Evolutionary conservation across 2,113 vertebrate genomes (phyloP).

Genomic region (Alouatta palliata): DNA sequence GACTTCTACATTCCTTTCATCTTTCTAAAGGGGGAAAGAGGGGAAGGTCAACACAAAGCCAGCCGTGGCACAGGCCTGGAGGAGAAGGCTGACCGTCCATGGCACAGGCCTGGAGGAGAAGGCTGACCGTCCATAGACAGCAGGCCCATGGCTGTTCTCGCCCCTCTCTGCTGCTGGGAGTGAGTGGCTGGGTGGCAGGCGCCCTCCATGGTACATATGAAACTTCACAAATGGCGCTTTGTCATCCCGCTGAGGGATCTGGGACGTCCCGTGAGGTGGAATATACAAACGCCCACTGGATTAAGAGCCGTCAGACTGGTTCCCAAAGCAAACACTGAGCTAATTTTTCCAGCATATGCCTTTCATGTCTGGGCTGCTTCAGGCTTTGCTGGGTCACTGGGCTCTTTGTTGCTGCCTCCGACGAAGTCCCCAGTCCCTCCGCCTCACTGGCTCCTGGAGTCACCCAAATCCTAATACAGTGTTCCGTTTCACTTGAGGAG

Average conservation of each 20-base stretch:
- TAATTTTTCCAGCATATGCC: slow-evolving; percentile 64
- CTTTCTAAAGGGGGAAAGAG: slow-evolving; percentile 19
- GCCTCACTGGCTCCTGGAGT: slow-evolving; percentile 6
- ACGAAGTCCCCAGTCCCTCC: not conserved
- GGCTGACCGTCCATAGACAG: not conserved
- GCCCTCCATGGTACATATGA: not conserved
- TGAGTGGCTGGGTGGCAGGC: not conserved
- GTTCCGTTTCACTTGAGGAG: not conserved
- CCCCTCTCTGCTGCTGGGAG: not conserved
- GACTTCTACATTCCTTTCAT: slow-evolving; percentile 44
- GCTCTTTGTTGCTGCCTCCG: slow-evolving; percentile 67
- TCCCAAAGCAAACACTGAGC: slow-evolving; percentile 77
- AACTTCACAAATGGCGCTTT: slow-evolving; percentile 62
- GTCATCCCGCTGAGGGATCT: slow-evolving; percentile 39
- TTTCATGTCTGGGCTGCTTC: slow-evolving; percentile 66
- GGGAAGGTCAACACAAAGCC: slow-evolving; percentile 50
- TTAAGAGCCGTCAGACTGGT: slow-evolving; percentile 74
- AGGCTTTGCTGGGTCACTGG: slow-evolving; percentile 45
- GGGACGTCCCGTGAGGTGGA: slow-evolving; percentile 60
- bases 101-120: no score
- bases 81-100: not conserved
- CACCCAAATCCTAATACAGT: not conserved
- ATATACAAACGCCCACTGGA: slow-evolving; percentile 64
- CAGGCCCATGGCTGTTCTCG: not conserved
- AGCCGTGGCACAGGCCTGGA: not conserved